Conservation (phyloP, 2,113 vertebrate species). For the Plecotus auritus region DNA sequence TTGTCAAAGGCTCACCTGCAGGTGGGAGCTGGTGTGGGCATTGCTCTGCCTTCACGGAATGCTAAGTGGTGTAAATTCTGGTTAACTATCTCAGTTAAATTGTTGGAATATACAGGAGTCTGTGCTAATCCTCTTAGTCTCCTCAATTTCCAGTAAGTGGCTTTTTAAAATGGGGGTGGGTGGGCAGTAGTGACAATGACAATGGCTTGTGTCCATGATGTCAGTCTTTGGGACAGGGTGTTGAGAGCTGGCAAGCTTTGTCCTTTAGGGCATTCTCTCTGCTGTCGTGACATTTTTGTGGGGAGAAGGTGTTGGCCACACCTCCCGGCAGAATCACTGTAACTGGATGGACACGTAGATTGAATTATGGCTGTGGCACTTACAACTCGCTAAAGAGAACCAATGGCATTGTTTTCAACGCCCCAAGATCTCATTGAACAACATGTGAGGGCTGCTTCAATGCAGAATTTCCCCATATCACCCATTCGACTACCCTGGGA, state of each 20-base stretch:
- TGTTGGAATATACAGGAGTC: background rate
- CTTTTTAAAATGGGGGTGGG: background rate
- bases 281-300: background rate
- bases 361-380: conserved; percentile 5
- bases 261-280: background rate
- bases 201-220: background rate
- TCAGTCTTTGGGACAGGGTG: background rate
- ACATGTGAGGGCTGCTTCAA: background rate
- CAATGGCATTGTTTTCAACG: background rate
- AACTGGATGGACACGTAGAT: background rate
- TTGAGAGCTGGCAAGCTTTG: background rate
- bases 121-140: background rate
- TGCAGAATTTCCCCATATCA: background rate
- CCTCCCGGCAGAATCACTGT: conserved; percentile 5
- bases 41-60: conserved; percentile 9
- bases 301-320: background rate
- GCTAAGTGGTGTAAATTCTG: conserved; percentile 3
- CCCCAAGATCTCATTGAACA: background rate
- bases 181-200: background rate
- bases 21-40: background rate
- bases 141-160: background rate
- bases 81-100: background rate
- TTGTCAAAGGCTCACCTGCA: conserved; percentile 43
- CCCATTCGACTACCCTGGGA: fast-evolving
- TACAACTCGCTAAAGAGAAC: background rate